phyloP scores from a whole-genome alignment of 2,797 vertebrate species.

The Epinephelus coioides region DNA sequence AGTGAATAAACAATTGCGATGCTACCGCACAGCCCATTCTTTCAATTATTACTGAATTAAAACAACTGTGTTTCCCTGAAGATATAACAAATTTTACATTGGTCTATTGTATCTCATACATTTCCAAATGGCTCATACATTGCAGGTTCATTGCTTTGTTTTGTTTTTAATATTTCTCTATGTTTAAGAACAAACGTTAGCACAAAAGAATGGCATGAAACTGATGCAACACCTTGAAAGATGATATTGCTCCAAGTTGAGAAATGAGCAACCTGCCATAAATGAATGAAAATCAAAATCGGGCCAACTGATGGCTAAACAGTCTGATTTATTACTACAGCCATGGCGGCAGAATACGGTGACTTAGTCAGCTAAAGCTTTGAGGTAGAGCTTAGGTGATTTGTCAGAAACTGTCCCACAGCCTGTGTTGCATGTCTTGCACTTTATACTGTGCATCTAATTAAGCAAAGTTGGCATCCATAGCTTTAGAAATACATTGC shows the following conservation, averaged over 20 bases:
- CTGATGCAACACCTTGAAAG: conserved; percentile 85
- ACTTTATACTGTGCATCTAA: background rate
- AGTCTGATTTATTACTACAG: conserved; percentile 55
- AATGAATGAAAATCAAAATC: conserved; percentile 72
- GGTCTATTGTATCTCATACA: conserved; percentile 30
- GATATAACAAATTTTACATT: conserved; percentile 9
- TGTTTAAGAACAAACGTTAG: conserved; percentile 75
- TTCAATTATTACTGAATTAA: conserved; percentile 31
- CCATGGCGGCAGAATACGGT: conserved; percentile 29
- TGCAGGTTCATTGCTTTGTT: conserved; percentile 60
- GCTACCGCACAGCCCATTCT: background rate
- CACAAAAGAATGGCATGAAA: conserved; percentile 70
- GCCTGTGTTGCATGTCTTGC: background rate
- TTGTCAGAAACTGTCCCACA: background rate
- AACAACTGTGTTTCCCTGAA: conserved; percentile 23
- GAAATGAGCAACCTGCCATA: conserved; percentile 71
- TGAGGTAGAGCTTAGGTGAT: background rate
- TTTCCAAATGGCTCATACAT: conserved; percentile 50
- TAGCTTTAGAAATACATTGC: background rate
- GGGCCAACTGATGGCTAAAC: conserved; percentile 56
- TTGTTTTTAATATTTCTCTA: conserved; percentile 78
- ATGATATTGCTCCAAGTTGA: conserved; percentile 61
- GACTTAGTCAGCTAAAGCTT: background rate
- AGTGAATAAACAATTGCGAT: conserved; percentile 54
- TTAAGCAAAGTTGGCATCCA: background rate